Evolutionary conservation across 2,113 vertebrate genomes (phyloP).

Genomic region (Siphamia tubifer): DNA sequence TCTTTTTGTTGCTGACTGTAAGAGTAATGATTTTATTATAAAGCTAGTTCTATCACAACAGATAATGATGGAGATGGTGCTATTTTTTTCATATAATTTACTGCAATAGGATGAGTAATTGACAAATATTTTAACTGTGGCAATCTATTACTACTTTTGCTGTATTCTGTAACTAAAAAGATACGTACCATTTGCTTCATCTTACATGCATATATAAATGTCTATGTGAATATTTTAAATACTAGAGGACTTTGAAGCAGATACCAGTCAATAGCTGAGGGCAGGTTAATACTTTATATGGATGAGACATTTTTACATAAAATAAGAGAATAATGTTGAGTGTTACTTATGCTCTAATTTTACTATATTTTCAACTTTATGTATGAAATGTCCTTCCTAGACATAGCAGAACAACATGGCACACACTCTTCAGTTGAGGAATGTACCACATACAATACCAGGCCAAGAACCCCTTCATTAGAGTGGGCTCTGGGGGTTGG

Average conservation of each 20-base stretch:
- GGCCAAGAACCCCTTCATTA: constrained; percentile 19
- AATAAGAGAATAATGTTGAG: neutral
- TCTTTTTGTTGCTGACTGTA: neutral
- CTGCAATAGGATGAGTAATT: too few species aligned
- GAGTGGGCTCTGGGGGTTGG: neutral
- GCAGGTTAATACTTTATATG: neutral
- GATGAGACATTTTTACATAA: neutral
- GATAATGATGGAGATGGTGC: neutral
- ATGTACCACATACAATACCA: constrained; percentile 13
- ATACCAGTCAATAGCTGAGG: neutral
- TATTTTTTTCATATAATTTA: neutral
- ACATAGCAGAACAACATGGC: neutral
- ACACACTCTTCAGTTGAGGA: neutral
- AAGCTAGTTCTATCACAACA: neutral
- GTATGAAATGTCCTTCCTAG: neutral
- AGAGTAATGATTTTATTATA: neutral
- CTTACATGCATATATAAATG: neutral
- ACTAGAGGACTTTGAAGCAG: neutral
- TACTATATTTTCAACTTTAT: neutral
- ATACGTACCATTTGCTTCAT: neutral
- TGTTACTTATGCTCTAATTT: neutral
- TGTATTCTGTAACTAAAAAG: neutral
- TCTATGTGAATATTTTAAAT: neutral
- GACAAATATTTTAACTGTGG: too few species aligned
- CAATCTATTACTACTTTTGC: too few species aligned